Conservation (phyloP, 53 echinoderm and acorn worm species). For the Echinarachnius parma region DNA sequence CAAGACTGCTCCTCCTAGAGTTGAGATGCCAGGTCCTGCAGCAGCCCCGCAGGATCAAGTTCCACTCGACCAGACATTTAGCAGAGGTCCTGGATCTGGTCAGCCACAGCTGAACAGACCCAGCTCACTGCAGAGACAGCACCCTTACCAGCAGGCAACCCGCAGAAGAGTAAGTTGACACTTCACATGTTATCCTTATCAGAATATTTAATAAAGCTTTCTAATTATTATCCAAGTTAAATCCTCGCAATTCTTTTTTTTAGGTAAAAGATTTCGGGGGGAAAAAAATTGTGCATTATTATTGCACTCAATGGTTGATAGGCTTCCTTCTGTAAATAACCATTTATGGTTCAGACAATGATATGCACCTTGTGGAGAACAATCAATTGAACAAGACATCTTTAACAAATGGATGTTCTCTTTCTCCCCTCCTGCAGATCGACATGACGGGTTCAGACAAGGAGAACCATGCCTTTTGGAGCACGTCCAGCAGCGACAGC, state of each 20-base stretch:
- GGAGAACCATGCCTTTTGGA: slow-evolving; percentile 94
- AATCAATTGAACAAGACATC: too few species aligned
- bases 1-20: slow-evolving; percentile 41
- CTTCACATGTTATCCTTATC: too few species aligned
- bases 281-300: too few species aligned
- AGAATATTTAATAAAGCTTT: too few species aligned
- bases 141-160: slow-evolving; percentile 42
- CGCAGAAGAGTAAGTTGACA: slow-evolving; percentile 30
- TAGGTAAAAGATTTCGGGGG: too few species aligned
- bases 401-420: not conserved
- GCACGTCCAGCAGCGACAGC: slow-evolving; percentile 88
- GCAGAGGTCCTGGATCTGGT: slow-evolving; percentile 53
- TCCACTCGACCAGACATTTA: slow-evolving; percentile 76
- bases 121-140: slow-evolving; percentile 44
- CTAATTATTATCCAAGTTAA: too few species aligned
- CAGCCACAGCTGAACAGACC: slow-evolving; percentile 28
- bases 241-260: too few species aligned
- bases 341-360: too few species aligned
- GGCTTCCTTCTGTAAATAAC: too few species aligned
- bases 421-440: slow-evolving; percentile 56
- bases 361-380: too few species aligned
- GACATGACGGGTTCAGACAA: slow-evolving; percentile 95
- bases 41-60: not conserved
- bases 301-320: too few species aligned
- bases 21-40: not conserved